A percentile compares a stretch with the other conserved stretches of the same genome.
phyloP scores from a whole-genome alignment of 2,888 invertebrate species.

The Lithophane ornitopus region DNA sequence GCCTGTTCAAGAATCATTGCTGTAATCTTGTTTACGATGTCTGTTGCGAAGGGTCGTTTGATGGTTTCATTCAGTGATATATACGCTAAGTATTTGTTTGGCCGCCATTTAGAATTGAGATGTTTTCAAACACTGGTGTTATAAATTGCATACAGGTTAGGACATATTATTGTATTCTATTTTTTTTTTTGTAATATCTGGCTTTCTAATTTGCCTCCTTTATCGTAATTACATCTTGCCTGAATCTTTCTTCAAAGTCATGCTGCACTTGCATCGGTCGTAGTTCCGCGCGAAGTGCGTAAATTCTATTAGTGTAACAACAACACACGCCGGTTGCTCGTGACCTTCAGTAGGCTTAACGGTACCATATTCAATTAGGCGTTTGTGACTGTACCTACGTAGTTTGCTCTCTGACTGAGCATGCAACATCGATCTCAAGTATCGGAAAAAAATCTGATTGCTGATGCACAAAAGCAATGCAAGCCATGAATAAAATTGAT shows the following conservation, averaged over 20 bases:
- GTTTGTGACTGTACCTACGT: conserved; percentile 11
- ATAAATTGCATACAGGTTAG: not conserved
- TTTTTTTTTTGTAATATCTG: not conserved
- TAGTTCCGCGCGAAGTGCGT: conserved; percentile 38
- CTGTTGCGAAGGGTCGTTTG: conserved; percentile 30
- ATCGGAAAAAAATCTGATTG: not conserved
- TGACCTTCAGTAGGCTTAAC: conserved; percentile 52
- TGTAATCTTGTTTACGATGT: conserved; percentile 52
- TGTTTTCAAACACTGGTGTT: not conserved
- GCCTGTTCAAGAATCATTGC: conserved; percentile 33
- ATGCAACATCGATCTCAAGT: not conserved
- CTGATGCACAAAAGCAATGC: conserved; percentile 2
- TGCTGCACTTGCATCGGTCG: conserved; percentile 35
- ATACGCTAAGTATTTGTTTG: conserved; percentile 20
- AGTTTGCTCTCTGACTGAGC: not conserved
- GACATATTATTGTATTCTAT: not conserved
- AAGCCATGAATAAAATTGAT: not conserved
- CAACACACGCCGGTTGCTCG: conserved; percentile 32
- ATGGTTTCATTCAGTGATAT: conserved; percentile 36
- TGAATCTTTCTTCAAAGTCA: conserved; percentile 23
- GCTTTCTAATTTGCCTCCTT: not conserved
- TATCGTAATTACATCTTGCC: not conserved
- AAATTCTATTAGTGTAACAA: conserved; percentile 51
- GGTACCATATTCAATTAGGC: conserved; percentile 57
- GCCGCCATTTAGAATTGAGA: conserved; percentile 7